Percentiles rank a stretch among this genome's conserved stretches.
Evolutionary conservation across 2,888 invertebrate species (phyloP).

Genomic region (Spatulosminthurus flaviceps): DNA sequence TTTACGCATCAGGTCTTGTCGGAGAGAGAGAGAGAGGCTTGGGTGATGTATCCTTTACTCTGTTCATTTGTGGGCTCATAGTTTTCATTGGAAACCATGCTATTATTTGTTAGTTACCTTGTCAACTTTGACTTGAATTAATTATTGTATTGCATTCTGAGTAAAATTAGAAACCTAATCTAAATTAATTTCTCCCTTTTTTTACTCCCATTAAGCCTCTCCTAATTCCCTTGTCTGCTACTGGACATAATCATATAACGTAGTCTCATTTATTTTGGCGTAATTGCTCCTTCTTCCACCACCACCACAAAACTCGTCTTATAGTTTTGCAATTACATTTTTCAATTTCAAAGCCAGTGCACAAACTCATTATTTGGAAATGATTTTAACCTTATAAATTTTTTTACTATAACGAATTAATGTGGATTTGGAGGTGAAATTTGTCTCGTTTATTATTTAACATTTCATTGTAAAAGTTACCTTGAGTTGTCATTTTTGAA

Average conservation of each 20-base stretch:
- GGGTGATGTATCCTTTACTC: neutral
- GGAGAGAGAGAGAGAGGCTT: neutral
- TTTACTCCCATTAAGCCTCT: neutral
- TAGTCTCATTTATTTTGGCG: too few relatives aligned
- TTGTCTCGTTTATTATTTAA: too few relatives aligned
- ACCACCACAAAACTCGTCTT: too few relatives aligned
- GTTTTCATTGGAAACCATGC: slow-evolving; percentile 8
- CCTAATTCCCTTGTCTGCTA: neutral
- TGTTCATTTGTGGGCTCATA: slow-evolving; percentile 13
- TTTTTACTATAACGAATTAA: too few relatives aligned
- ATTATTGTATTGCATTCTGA: neutral
- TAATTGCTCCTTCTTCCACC: too few relatives aligned
- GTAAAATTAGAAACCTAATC: neutral
- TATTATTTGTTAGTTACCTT: slow-evolving; percentile 7
- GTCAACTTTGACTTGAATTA: slow-evolving; percentile 18
- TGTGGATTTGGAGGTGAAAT: too few relatives aligned
- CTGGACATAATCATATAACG: neutral
- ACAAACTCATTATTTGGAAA: too few relatives aligned
- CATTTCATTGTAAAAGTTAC: too few relatives aligned
- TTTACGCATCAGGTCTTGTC: neutral
- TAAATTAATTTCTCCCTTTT: neutral
- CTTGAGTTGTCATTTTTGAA: too few relatives aligned
- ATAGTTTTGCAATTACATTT: too few relatives aligned
- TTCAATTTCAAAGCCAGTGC: too few relatives aligned
- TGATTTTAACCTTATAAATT: too few relatives aligned